Evolutionary conservation across 2,113 vertebrate genomes (phyloP).

Genomic region (Saccopteryx bilineata): DNA sequence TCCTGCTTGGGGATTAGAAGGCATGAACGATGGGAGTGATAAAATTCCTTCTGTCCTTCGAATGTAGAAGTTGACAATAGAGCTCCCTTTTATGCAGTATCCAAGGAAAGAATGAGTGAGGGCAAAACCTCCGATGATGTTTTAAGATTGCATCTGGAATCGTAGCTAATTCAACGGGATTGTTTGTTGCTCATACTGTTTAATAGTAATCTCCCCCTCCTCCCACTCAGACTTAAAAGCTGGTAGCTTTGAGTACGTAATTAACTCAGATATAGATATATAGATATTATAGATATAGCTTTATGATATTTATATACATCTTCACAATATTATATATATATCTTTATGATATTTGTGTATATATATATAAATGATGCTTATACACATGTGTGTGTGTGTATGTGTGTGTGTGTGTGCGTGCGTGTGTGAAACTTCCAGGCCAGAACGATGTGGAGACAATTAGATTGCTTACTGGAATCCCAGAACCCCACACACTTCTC

Average conservation of each 20-base stretch:
- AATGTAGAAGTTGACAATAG: not conserved
- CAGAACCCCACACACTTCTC: constrained; percentile 59
- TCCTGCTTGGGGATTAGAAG: not conserved
- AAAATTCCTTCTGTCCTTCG: not conserved
- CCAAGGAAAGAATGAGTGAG: not conserved
- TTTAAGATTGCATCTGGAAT: not conserved
- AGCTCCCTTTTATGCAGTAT: not conserved
- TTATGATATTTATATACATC: not conserved
- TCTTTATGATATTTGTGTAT: not conserved
- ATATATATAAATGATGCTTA: not conserved
- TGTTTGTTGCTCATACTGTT: not conserved
- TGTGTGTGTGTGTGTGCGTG: too few relatives aligned
- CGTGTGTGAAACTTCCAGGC: constrained; percentile 64
- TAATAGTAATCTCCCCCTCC: not conserved
- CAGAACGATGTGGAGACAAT: constrained; percentile 45
- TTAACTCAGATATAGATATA: not conserved
- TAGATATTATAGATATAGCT: too few relatives aligned
- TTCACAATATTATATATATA: not conserved
- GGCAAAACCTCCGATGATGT: not conserved
- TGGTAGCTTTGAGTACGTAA: not conserved
- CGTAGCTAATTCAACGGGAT: not conserved
- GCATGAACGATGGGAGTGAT: not conserved
- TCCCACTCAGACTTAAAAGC: not conserved
- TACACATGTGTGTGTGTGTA: too few relatives aligned
- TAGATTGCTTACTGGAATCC: constrained; percentile 64